Evolutionary conservation across 2,888 invertebrate genomes (phyloP).

Genomic region (Antitype chi): DNA sequence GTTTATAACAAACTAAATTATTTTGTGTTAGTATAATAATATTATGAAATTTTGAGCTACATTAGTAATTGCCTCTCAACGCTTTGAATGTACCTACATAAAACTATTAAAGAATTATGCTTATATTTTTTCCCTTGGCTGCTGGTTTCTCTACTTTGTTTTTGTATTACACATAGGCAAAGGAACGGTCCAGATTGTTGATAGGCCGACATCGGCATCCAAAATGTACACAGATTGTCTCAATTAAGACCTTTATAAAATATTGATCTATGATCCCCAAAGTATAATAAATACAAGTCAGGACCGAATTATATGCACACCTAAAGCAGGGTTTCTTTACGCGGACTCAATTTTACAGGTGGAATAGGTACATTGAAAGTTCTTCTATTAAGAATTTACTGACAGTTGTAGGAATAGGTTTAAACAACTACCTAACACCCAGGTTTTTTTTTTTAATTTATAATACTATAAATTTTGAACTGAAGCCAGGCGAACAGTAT

Average conservation of each 20-base stretch:
- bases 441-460: constrained; percentile 10
- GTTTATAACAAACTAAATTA: constrained; percentile 11
- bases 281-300: neutral
- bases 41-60: constrained; percentile 35
- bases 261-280: neutral
- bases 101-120: neutral
- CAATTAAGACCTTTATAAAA: no score
- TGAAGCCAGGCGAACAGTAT: constrained; percentile 1
- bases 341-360: neutral
- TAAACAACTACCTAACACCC: neutral
- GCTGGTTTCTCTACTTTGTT: neutral
- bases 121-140: neutral
- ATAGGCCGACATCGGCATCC: no score
- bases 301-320: constrained; percentile 8
- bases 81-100: constrained; percentile 22
- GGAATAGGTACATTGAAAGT: neutral
- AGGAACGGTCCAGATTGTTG: neutral
- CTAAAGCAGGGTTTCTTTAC: constrained; percentile 47
- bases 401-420: neutral
- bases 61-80: constrained; percentile 48
- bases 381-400: constrained; percentile 23
- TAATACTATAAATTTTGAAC: neutral
- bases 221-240: neutral
- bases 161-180: neutral
- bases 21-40: constrained; percentile 44